Evolutionary conservation across 2,797 vertebrate genomes (phyloP).

Genomic region (Pempheris klunzingeri): DNA sequence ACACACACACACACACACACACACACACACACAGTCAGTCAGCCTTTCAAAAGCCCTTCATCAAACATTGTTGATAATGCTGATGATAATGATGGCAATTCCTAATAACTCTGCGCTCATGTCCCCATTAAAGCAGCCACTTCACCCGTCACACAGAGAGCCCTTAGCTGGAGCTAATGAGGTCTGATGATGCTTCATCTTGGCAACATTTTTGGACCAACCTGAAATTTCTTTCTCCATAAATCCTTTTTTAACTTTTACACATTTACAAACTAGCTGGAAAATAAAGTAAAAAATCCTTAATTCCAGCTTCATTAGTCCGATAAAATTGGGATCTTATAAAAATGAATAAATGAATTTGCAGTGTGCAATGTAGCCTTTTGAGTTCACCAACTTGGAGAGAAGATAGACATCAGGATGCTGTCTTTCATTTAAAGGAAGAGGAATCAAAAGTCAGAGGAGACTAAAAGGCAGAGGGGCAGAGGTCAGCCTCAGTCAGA

Average conservation of each 20-base stretch:
- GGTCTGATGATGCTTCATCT: conserved; percentile 26
- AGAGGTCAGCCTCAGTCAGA: conserved; percentile 17
- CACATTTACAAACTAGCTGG: not conserved
- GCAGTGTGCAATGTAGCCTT: not conserved
- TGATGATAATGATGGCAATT: conserved; percentile 36
- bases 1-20: conserved; percentile 46
- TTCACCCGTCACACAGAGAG: conserved; percentile 35
- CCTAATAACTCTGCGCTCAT: not conserved
- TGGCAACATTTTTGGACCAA: not conserved
- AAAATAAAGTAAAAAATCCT: not conserved
- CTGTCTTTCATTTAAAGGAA: not conserved
- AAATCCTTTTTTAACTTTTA: not conserved
- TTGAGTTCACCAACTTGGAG: not conserved
- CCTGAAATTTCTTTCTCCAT: not conserved
- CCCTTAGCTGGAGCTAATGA: conserved; percentile 34
- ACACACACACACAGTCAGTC: conserved; percentile 36
- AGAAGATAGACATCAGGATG: not conserved
- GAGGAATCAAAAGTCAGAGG: conserved; percentile 21
- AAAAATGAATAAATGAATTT: not conserved
- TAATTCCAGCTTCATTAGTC: not conserved
- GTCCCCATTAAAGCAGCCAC: conserved; percentile 40
- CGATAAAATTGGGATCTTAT: not conserved
- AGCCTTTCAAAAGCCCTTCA: conserved; percentile 31
- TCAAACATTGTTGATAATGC: conserved; percentile 11
- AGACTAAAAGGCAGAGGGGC: conserved; percentile 7